Evolutionary conservation across 2,888 invertebrate species (phyloP), one percentile per base, ranked within the genome.

Genomic region (Himalopsyche japonica): DNA sequence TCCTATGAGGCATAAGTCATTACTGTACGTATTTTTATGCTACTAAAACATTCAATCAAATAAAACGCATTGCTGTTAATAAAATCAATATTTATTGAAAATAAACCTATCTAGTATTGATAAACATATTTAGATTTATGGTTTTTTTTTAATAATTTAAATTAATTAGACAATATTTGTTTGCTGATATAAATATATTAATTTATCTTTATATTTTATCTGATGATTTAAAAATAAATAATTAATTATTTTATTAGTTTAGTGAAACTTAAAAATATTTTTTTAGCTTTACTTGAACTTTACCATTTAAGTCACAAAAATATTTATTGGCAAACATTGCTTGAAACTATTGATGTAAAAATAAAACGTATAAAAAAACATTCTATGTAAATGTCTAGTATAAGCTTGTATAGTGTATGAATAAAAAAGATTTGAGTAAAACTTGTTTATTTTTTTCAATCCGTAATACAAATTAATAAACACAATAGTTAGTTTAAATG

Each of bases 1-100:
- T 81, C 81, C 81, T 81, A 81, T 76, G 43, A 81, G 76, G 76
- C 70, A 81, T 70, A 32, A 81, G 81, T 81, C 81, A 81, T 81
- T 81, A 34, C 18, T 18, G 8, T 78, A 78, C 43, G 32, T 78
- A 34, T n/a, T 78, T 43, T 57, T 57, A 34, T 32, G 34, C 34
- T 32, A 76, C 34, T 76, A 76, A 76, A 76, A 76, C 34, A 76
- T 76, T 30, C 34, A 32, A 18, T 76, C n/a, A 76, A 34, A 24
- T 76, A 76, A 20, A 57, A 57, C 20, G 57, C 57, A 57, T 57
- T 76, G 27, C 30, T 27, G 7, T 7, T 76, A 30, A 32, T 76
- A 8, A 32, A 76, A 32, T 76, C 30, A 76, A 34, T 76, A 76
- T 76, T 76, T 76, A 76, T 76, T 30, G 18, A 76, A 70, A 37